Evolutionary conservation across 2,797 vertebrate species (phyloP), one percentile per base, ranked within the genome.

Genomic region (Poeciliopsis paucimaculata): DNA sequence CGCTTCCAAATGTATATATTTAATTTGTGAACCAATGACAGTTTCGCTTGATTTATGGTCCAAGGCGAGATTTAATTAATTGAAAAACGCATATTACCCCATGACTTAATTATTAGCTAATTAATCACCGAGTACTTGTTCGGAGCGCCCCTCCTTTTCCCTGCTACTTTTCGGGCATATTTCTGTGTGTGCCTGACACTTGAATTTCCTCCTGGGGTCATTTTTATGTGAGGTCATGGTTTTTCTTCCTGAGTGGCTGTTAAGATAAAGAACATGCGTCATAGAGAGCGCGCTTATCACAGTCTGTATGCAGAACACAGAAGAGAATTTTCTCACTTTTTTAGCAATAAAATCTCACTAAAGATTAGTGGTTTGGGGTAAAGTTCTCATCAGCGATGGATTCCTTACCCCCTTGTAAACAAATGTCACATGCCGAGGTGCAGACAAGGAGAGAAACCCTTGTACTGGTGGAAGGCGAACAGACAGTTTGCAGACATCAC

Each of bases 51-150:
- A 95, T 95, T 95, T 94, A 94, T 94, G 90, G 92, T 66, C 93
- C 95, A 89, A 92, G 90, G 90, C 93, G 85, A 92, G 90, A 91
- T 92, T 95, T 95, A 95, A 95, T 95, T 95, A 95, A 94, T 93
- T 94, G 93, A 94, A 95, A 93, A 95, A 93, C 94, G 94, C 91
- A 93, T 92, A 93, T 95, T 95, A 94, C 90, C 92, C 91, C 36
- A 88, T 93, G 93, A 94, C 94, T 95, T 95, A 95, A 95, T 95
- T 95, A 95, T 94, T 94, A 95, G 90, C 90, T 94, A 94, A 95
- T 95, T 95, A 94, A 95, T 94, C 93, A 94, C 88, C 0, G 84
- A 81, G 87, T 92, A 89, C 93, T 93, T 91, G 86, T 92, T 93
- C 91, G 46, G 28, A 80, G 76, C 77, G 83, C 84, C 83, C 86